phyloP scores from a whole-genome alignment of 2,113 vertebrate species.

The Gymnarchus niloticus region DNA sequence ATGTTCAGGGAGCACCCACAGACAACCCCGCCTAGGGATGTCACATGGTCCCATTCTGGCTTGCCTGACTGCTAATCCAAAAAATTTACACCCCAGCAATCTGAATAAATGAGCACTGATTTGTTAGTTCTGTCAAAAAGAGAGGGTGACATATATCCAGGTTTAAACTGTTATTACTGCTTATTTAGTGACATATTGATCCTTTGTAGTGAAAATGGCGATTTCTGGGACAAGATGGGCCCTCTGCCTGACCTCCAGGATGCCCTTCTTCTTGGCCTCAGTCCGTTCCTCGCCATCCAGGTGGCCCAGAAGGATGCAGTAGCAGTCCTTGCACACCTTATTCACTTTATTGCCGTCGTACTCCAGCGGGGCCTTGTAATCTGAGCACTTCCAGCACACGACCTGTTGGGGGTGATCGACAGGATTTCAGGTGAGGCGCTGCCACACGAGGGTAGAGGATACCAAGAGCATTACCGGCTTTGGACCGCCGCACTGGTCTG shows the following conservation, averaged over 20 bases:
- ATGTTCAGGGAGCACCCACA: background rate
- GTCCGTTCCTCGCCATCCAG: slow-evolving; percentile 68
- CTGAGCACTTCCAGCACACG: slow-evolving; percentile 93
- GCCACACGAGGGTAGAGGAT: too few relatives aligned
- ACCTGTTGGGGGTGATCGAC: slow-evolving; percentile 61
- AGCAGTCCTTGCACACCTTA: slow-evolving; percentile 90
- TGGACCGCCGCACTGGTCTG: too few relatives aligned
- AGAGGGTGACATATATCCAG: too few relatives aligned
- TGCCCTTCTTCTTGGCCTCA: slow-evolving; percentile 61
- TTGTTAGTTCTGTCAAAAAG: too few relatives aligned
- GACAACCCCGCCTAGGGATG: background rate
- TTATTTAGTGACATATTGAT: background rate
- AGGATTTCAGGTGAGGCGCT: background rate
- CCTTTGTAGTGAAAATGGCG: background rate
- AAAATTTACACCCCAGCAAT: background rate
- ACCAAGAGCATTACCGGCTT: too few relatives aligned
- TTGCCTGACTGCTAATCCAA: background rate
- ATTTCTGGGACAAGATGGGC: background rate
- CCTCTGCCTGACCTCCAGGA: slow-evolving; percentile 66
- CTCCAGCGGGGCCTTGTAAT: slow-evolving; percentile 78
- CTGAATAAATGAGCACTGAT: too few relatives aligned
- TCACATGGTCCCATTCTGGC: background rate
- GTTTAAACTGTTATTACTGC: background rate
- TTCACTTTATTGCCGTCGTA: slow-evolving; percentile 82
- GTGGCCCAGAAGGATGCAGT: slow-evolving; percentile 65